phyloP scores from a whole-genome alignment of 2,797 vertebrate genomes.

The Hafferia zeledoni region DNA sequence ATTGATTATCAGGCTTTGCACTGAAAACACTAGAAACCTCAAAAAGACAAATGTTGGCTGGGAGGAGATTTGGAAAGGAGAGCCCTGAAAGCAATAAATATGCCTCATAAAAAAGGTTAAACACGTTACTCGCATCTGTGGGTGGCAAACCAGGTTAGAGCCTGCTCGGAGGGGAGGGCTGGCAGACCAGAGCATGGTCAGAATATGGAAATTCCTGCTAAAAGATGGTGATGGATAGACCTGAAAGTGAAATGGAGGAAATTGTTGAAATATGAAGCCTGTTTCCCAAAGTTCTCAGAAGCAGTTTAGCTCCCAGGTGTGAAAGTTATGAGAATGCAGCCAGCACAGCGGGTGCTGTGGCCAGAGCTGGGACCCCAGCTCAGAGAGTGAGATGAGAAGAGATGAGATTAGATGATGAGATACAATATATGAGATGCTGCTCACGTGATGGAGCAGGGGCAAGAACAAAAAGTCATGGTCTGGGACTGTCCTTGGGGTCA shows the following conservation, averaged over 20 bases:
- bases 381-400: neutral
- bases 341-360: rapidly evolving
- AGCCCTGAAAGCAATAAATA: constrained; percentile 23
- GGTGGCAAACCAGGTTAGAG: constrained; percentile 45
- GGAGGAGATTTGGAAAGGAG: constrained; percentile 13
- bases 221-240: constrained; percentile 1
- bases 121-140: neutral
- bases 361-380: neutral
- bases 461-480: neutral
- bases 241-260: neutral
- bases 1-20: neutral
- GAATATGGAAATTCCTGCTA: constrained; percentile 41
- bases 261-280: neutral
- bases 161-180: rapidly evolving
- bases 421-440: neutral
- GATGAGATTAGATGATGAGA: neutral
- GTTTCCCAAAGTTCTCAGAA: neutral
- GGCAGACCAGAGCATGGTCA: neutral
- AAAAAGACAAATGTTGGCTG: neutral
- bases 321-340: neutral
- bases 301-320: neutral
- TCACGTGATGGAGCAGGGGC: neutral
- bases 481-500: neutral
- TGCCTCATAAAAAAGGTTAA: constrained; percentile 40
- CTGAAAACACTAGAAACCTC: neutral